Percentiles rank a stretch among this genome's conserved stretches.
Evolutionary conservation across 2,888 invertebrate species (phyloP).

Genomic region (Melipona beecheii): DNA sequence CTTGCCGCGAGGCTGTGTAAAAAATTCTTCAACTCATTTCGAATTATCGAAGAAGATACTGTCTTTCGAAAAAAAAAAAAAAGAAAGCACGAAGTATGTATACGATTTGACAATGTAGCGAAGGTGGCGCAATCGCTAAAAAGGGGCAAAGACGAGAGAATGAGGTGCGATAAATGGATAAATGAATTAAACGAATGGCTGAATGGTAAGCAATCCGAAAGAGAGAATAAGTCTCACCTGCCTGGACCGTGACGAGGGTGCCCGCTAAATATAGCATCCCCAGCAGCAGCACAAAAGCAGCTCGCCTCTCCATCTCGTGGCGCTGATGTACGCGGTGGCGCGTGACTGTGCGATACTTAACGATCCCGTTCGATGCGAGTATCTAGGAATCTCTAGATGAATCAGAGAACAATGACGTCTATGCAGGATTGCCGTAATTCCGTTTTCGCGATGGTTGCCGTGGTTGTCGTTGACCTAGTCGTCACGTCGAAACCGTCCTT

Average conservation of each 20-base stretch:
- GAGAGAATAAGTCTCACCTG: slow-evolving; percentile 78
- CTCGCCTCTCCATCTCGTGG: slow-evolving; percentile 80
- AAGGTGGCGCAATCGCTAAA: neutral
- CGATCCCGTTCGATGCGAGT: slow-evolving; percentile 53
- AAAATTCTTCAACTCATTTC: too few species aligned
- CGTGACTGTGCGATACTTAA: slow-evolving; percentile 69
- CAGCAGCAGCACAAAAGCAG: slow-evolving; percentile 79
- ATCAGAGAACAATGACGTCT: slow-evolving; percentile 39
- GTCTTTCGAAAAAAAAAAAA: neutral
- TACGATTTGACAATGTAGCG: slow-evolving; percentile 5
- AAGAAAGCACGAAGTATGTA: neutral
- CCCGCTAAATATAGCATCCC: slow-evolving; percentile 82
- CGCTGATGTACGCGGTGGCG: slow-evolving; percentile 73
- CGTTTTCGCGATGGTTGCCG: slow-evolving; percentile 50
- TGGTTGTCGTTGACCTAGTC: neutral
- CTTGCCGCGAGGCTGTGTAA: too few species aligned
- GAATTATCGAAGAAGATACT: neutral
- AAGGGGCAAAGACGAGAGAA: slow-evolving; percentile 1
- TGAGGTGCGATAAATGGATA: slow-evolving; percentile 15
- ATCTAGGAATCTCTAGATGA: slow-evolving; percentile 37
- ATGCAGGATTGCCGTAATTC: slow-evolving; percentile 51
- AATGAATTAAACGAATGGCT: slow-evolving; percentile 42
- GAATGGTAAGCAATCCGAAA: slow-evolving; percentile 57
- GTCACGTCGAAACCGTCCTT: slow-evolving; percentile 25
- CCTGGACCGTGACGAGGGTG: slow-evolving; percentile 79